Base-by-base conservation (phyloP, 2,888 invertebrate species). In the Atethmia centrago region DNA sequence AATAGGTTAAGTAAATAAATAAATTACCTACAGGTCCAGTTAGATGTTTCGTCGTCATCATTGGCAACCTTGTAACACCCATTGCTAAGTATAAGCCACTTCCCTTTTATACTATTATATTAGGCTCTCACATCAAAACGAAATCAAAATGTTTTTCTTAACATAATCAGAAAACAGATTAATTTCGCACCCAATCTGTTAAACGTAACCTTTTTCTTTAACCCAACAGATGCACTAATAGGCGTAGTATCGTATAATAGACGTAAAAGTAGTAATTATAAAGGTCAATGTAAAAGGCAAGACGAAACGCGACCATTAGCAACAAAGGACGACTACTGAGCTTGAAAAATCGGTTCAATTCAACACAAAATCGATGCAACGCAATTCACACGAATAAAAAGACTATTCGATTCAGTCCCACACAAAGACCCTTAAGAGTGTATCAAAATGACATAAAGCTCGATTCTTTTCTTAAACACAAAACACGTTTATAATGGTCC, bases 381-480 rank as follows among this genome's bases (percentile, higher is more conserved):
- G 90, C 90, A 89, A 92, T 94, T 94, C 94, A 94, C 93, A 92
- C 90, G 93, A 91, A 94, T 92, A 92, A 94, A 94, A 93, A 92
- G 91, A 83, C 91, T 87, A 89, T 88, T 93, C 89, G 90, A 93
- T 91, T 89, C 91, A 92, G 88, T 87, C 88, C 88, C 88, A 91
- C 92, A 95, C 95, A 96, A 95, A 94, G 91, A 91, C 87, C 91
- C 90, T 92, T 92, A 90, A 91, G 94, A 96, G 95, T 96, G 93
- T 95, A 96, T 96, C 96, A 96, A 96, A 96, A 95, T 93, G 96
- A 96, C 95, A 96, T 95, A 95, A 96, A 95, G 94, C 93, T 91
- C 90, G 91, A 92, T 91, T 93, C 94, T 93, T 93, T 93, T 93
- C 91, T 85, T 79, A 79, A 87, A 86, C 87, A 87, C 87, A 94